A percentile compares a stretch with the other conserved stretches of the same genome.
phyloP scores from a whole-genome alignment of 2,888 invertebrate species.

The Crossocerus cetratus region DNA sequence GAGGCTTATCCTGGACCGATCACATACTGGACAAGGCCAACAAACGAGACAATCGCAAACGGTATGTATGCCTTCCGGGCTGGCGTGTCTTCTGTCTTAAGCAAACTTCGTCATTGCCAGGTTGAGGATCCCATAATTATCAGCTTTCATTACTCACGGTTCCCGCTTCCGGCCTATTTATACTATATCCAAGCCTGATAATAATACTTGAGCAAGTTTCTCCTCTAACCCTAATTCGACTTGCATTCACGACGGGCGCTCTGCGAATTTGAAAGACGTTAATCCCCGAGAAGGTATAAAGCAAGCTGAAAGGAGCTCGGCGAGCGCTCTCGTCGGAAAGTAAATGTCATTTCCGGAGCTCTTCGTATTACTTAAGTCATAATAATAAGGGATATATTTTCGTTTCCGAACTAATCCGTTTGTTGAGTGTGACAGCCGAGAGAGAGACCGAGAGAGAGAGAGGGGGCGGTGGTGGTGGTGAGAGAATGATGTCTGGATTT shows the following conservation, averaged over 20 bases:
- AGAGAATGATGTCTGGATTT: neutral
- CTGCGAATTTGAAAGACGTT: constrained; percentile 3
- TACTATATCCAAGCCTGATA: neutral
- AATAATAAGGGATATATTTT: constrained; percentile 5
- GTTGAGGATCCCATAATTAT: neutral
- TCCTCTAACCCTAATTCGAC: constrained; percentile 1
- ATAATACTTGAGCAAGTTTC: neutral
- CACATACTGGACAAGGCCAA: constrained; percentile 78
- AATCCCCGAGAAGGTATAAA: neutral
- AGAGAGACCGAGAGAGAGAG: too few species aligned
- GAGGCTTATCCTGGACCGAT: constrained; percentile 79
- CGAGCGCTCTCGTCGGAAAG: neutral
- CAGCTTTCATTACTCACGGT: too few species aligned
- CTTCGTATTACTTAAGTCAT: neutral
- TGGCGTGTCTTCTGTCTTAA: neutral
- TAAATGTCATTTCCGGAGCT: neutral
- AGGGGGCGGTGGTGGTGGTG: too few species aligned
- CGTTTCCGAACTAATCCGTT: constrained; percentile 1
- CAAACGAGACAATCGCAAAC: constrained; percentile 66
- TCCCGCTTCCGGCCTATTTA: neutral
- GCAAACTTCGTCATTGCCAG: neutral
- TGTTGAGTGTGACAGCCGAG: neutral
- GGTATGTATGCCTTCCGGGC: constrained; percentile 47
- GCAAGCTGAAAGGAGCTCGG: neutral
- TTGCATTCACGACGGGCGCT: neutral